Percentiles rank a stretch among this genome's conserved stretches.
phyloP scores from a whole-genome alignment of 2,888 invertebrate species.

The Drosophila suboccidentalis region DNA sequence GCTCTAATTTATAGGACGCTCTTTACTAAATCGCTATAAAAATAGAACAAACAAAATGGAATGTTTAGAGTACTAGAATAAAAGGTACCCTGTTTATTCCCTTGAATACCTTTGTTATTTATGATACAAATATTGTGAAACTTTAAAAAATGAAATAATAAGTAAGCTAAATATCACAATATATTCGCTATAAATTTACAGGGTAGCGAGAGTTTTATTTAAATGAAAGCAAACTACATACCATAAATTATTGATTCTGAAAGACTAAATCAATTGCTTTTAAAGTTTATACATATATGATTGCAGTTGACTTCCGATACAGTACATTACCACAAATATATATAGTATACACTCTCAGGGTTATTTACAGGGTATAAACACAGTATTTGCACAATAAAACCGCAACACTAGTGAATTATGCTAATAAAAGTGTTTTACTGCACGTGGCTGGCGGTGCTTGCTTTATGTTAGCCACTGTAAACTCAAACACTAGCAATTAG shows the following conservation, averaged over 20 bases:
- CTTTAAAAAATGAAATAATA: neutral
- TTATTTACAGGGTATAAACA: constrained; percentile 16
- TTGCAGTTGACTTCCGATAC: neutral
- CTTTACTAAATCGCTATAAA: constrained; percentile 11
- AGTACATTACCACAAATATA: neutral
- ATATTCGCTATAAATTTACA: neutral
- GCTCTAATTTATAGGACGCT: constrained; percentile 20
- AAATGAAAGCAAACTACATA: neutral
- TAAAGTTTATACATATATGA: neutral
- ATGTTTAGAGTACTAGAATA: neutral
- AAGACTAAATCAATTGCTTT: neutral
- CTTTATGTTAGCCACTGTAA: constrained; percentile 40
- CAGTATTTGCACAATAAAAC: constrained; percentile 36
- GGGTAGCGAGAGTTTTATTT: neutral
- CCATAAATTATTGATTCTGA: neutral
- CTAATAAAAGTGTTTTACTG: constrained; percentile 38
- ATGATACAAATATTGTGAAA: neutral
- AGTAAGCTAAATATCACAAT: neutral
- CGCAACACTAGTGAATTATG: constrained; percentile 33
- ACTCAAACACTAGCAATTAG: constrained; percentile 24
- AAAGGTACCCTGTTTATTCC: neutral
- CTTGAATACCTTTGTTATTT: neutral
- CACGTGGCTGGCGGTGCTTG: constrained; percentile 17
- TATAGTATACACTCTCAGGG: neutral
- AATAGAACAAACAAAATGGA: neutral